These are phyloP conservation scores for Coecobrya sp. DNA, from an alignment of 2,888 invertebrate species.

Conservation along the genomic window DNA sequence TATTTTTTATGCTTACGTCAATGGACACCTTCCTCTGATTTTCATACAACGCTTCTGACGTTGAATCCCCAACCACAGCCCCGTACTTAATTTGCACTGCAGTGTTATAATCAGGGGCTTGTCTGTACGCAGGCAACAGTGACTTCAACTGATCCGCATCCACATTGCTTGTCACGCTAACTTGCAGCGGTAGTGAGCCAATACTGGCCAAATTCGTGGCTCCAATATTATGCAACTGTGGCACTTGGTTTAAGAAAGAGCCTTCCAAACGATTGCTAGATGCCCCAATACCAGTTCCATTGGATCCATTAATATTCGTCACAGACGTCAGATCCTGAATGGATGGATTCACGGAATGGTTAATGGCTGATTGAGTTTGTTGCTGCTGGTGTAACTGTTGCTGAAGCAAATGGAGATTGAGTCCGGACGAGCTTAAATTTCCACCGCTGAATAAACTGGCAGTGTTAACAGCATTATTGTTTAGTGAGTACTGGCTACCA, in stretches of 20 bases:
- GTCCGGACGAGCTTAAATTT: conserved; percentile 83
- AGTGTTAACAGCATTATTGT: conserved; percentile 79
- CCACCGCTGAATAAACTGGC: conserved; percentile 63
- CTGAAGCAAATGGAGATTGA: conserved; percentile 82
- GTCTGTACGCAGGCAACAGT: conserved; percentile 94
- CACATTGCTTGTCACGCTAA: conserved; percentile 24
- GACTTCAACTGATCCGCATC: conserved; percentile 87
- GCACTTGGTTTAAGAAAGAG: conserved; percentile 25
- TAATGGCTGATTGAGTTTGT: conserved; percentile 60
- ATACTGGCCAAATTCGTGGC: conserved; percentile 34
- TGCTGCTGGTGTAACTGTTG: conserved; percentile 82
- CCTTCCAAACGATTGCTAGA: conserved; percentile 48
- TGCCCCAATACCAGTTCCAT: conserved; percentile 29
- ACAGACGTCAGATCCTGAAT: conserved; percentile 75
- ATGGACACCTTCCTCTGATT: conserved; percentile 83
- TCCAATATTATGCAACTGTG: conserved; percentile 51
- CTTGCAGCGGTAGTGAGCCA: conserved; percentile 58
- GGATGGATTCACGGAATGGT: conserved; percentile 83
- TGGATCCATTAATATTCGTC: conserved; percentile 19
- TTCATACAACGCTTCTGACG: conserved; percentile 80
- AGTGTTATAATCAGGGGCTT: conserved; percentile 98
- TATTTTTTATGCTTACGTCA: conserved; percentile 48
- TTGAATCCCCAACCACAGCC: conserved; percentile 88
- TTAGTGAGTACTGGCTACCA: conserved; percentile 85
- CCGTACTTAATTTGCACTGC: conserved; percentile 89